Evolutionary conservation across 2,113 vertebrate genomes (phyloP).

Genomic region (Chamaea fasciata): DNA sequence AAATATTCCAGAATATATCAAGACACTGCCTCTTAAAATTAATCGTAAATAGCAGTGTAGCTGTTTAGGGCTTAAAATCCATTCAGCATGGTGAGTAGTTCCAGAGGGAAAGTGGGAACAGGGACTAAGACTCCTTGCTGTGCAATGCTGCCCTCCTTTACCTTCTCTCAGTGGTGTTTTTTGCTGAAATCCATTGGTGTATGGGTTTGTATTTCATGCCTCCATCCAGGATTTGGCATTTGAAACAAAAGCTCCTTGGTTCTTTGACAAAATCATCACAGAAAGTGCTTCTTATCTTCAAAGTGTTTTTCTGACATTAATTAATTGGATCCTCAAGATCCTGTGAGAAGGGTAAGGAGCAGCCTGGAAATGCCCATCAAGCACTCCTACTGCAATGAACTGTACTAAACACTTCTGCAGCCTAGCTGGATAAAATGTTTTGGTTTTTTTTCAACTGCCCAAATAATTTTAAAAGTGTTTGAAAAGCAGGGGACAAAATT

Average conservation of each 20-base stretch:
- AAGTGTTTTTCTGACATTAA: conserved; percentile 50
- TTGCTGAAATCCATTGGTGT: background rate
- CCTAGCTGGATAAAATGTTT: background rate
- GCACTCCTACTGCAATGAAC: background rate
- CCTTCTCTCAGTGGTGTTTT: background rate
- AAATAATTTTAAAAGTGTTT: background rate
- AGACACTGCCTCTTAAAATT: background rate
- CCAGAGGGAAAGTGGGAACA: background rate
- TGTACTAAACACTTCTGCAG: background rate
- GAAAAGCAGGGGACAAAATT: conserved; percentile 22
- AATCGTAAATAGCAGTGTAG: background rate
- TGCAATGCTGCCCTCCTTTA: background rate
- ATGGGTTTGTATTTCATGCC: background rate
- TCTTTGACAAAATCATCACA: background rate
- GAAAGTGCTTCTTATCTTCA: conserved; percentile 33
- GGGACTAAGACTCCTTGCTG: background rate
- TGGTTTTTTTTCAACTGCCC: background rate
- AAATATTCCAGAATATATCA: background rate
- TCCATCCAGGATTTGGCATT: background rate
- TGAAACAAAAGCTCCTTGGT: conserved; percentile 43
- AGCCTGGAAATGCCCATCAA: conserved; percentile 3
- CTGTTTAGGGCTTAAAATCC: background rate
- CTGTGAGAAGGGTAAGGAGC: conserved; percentile 10
- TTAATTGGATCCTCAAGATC: conserved; percentile 23
- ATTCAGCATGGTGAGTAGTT: background rate